Base-by-base conservation (phyloP, 2,888 invertebrate species). In the Synergus gifuensis region DNA sequence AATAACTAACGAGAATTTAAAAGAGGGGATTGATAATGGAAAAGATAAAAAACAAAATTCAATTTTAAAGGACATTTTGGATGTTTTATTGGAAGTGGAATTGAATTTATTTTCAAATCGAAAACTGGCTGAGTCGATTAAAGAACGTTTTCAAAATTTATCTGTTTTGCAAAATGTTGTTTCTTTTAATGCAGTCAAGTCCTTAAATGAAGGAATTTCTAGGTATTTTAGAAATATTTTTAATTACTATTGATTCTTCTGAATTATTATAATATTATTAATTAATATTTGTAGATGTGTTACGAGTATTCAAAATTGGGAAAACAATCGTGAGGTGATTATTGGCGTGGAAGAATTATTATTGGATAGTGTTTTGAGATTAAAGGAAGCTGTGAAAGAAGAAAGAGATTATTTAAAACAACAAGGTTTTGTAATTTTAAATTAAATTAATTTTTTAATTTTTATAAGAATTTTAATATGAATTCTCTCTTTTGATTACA, bases 31-130 rank as follows among this genome's bases (percentile, higher is more conserved):
- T n/a, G 8, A 62, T 11, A 11, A 0, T 22, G 60, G 0, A 22
- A 62, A 9, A 62, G 11, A 62, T 8, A 64, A 64, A 42, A 18
- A n/a, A 40, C 9, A 64, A 16, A 42, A 64, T n/a, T 7, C n/a
- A 54, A 54, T 73, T 73, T 54, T 73, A 49, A 28, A 9, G 1
- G 9, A 69, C 8, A n/a, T 73, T n/a, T 36, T 78, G 14, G 49
- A 78, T 36, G 76, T 42, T 64, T 49, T 78, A 9, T n/a, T 62
- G 22, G 46, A 69, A 0, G 78, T 78, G 3, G 44, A 63, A 63
- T 46, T 73, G n/a, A 78, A 44, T 60, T 49, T 78, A 22, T 36
- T 62, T 62, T 46, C 62, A 49, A 78, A 78, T 49, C 73, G 63
- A 11, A 78, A 73, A 73, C 22, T 78, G 28, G 67, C 73, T 2